These are phyloP conservation scores for Muschampia plurimacula DNA, from an alignment of 2,888 invertebrate genomes.

Conservation along the genomic window DNA sequence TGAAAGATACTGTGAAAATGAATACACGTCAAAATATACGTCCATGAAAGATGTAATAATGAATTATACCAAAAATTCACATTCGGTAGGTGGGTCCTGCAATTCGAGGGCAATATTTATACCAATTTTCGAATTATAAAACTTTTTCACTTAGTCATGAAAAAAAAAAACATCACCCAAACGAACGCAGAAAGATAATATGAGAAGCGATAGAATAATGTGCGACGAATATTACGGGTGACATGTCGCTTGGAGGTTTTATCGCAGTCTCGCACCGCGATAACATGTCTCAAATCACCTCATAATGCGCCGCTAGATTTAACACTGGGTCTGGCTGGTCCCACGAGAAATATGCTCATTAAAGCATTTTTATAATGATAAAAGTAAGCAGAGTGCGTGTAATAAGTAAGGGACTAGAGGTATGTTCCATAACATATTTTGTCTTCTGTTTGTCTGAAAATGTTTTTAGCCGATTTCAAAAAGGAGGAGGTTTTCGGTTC, in stretches of 20 bases:
- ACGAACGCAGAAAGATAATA: background rate
- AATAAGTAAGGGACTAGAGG: conserved; percentile 8
- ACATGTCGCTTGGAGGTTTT: conserved; percentile 28
- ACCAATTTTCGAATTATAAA: too few relatives aligned
- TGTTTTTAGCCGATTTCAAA: background rate
- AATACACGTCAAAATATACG: too few relatives aligned
- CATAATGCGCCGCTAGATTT: conserved; percentile 38
- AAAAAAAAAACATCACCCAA: background rate
- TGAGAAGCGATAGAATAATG: conserved; percentile 24
- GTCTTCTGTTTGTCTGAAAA: background rate
- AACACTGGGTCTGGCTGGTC: conserved; percentile 25
- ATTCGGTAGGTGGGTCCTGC: too few relatives aligned
- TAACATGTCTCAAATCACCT: conserved; percentile 36
- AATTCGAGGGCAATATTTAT: too few relatives aligned
- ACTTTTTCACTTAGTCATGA: too few relatives aligned
- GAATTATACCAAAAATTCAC: too few relatives aligned
- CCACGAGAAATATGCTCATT: conserved; percentile 24
- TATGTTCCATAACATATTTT: conserved; percentile 1
- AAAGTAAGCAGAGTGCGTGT: background rate
- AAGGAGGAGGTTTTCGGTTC: too few relatives aligned
- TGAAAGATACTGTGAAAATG: too few relatives aligned
- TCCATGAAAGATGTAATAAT: too few relatives aligned
- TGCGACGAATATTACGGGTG: conserved; percentile 34
- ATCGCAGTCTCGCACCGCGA: conserved; percentile 29
- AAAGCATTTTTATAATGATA: conserved; percentile 10